phyloP scores from a whole-genome alignment of 2,797 vertebrate genomes.

The Thunnus albacares region DNA sequence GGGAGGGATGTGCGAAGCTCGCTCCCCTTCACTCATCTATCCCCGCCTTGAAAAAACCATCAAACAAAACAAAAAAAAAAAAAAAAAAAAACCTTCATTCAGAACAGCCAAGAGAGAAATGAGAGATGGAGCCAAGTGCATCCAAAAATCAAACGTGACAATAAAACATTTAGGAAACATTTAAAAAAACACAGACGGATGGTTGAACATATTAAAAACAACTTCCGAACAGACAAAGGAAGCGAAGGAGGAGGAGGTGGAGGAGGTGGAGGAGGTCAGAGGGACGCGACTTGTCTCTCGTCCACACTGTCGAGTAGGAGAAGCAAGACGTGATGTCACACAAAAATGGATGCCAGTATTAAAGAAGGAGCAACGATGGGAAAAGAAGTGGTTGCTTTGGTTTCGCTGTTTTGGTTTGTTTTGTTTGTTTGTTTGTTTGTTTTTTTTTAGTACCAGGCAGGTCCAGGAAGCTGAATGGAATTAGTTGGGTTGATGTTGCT shows the following conservation, averaged over 20 bases:
- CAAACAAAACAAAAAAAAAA: slow-evolving; percentile 38
- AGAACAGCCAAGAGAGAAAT: slow-evolving; percentile 86
- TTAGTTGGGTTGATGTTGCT: slow-evolving; percentile 86
- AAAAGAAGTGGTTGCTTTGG: slow-evolving; percentile 75
- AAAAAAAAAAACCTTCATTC: slow-evolving; percentile 81
- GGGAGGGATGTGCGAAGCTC: slow-evolving; percentile 63
- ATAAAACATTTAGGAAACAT: slow-evolving; percentile 69
- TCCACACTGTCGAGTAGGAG: slow-evolving; percentile 93
- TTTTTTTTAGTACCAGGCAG: slow-evolving; percentile 95
- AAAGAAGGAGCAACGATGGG: slow-evolving; percentile 83
- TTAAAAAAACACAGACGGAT: slow-evolving; percentile 72
- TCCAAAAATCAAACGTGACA: slow-evolving; percentile 88
- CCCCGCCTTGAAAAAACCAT: slow-evolving; percentile 73
- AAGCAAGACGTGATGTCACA: slow-evolving; percentile 85
- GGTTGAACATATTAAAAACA: slow-evolving; percentile 53
- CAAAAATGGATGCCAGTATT: slow-evolving; percentile 89
- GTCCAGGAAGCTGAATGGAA: slow-evolving; percentile 95
- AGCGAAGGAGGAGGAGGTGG: slow-evolving; percentile 70
- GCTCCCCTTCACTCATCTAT: slow-evolving; percentile 87
- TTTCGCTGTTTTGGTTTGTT: slow-evolving; percentile 41
- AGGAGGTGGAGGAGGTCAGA: slow-evolving; percentile 80
- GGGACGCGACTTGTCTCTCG: slow-evolving; percentile 87
- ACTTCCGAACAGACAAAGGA: slow-evolving; percentile 65
- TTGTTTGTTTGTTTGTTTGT: slow-evolving; percentile 31
- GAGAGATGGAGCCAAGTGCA: slow-evolving; percentile 80